phyloP scores from a whole-genome alignment of 2,888 invertebrate species.

The Lasioglossum lativentre region DNA sequence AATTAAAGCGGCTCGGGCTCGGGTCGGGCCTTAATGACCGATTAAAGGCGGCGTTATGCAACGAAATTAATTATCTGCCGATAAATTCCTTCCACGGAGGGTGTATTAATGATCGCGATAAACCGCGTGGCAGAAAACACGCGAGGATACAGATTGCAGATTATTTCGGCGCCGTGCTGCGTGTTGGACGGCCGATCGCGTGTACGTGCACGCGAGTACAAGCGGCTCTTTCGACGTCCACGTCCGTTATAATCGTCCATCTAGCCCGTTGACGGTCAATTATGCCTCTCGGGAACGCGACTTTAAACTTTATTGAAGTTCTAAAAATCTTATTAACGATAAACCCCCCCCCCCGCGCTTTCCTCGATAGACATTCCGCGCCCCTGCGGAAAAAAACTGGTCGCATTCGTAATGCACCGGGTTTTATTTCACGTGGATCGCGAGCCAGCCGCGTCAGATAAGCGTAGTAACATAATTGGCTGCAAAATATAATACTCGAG shows the following conservation, averaged over 20 bases:
- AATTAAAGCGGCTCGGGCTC: conserved; percentile 53
- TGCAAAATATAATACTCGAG: not conserved
- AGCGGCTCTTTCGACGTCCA: not conserved
- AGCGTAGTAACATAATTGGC: not conserved
- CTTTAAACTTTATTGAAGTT: conserved; percentile 5
- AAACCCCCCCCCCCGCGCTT: not conserved
- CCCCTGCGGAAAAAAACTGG: not conserved
- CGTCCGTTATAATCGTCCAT: conserved; percentile 8
- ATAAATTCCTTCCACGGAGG: conserved; percentile 70
- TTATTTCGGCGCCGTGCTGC: conserved; percentile 60
- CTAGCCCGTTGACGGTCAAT: conserved; percentile 19
- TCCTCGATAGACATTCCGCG: not conserved
- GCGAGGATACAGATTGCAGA: conserved; percentile 73
- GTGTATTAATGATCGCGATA: conserved; percentile 74
- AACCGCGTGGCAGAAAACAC: conserved; percentile 58
- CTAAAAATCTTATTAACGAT: not conserved
- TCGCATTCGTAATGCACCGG: conserved; percentile 6
- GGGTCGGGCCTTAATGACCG: conserved; percentile 69
- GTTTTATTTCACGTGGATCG: not conserved
- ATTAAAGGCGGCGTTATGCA: conserved; percentile 73
- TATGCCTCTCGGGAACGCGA: conserved; percentile 4
- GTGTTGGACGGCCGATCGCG: conserved; percentile 2
- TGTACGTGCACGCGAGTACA: conserved; percentile 8
- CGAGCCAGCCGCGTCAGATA: not conserved
- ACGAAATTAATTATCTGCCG: conserved; percentile 78